A percentile compares a stretch with the other conserved stretches of the same genome.
phyloP scores from a whole-genome alignment of 2,888 invertebrate species.

The Andrena chrysosceles region DNA sequence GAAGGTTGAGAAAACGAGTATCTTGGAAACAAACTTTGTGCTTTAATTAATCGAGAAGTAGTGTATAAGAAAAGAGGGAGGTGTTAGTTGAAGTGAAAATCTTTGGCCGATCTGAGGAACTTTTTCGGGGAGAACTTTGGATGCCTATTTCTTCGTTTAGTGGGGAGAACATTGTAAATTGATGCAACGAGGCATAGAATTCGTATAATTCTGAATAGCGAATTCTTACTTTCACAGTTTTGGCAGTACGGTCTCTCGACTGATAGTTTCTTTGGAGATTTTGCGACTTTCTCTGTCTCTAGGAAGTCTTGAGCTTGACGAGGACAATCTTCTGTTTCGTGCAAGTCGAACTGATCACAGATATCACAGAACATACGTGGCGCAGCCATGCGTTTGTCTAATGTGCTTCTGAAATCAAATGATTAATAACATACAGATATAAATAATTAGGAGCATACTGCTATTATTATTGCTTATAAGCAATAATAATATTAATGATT shows the following conservation, averaged over 20 bases:
- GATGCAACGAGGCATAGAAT: constrained; percentile 24
- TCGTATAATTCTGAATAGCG: constrained; percentile 19
- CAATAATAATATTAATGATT: no score
- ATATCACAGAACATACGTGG: constrained; percentile 98
- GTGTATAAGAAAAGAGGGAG: neutral
- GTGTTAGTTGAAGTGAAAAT: constrained; percentile 30
- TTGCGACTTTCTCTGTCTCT: constrained; percentile 85
- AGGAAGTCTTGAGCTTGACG: constrained; percentile 89
- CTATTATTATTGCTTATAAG: neutral
- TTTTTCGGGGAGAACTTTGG: constrained; percentile 8
- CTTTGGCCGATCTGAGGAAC: neutral
- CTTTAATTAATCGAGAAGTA: constrained; percentile 4
- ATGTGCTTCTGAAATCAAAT: constrained; percentile 73
- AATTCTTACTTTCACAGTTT: constrained; percentile 93
- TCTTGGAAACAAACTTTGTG: neutral
- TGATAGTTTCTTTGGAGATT: constrained; percentile 81
- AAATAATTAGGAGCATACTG: no score
- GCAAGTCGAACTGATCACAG: constrained; percentile 97
- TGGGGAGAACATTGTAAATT: constrained; percentile 30
- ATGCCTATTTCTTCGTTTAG: constrained; percentile 1
- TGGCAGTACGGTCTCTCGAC: constrained; percentile 93
- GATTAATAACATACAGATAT: constrained; percentile 9
- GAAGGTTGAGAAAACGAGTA: neutral
- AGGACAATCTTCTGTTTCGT: constrained; percentile 99
- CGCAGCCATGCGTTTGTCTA: constrained; percentile 86